phyloP scores from a whole-genome alignment of 1,140 invertebrate genomes.

The Cydia pomonella region DNA sequence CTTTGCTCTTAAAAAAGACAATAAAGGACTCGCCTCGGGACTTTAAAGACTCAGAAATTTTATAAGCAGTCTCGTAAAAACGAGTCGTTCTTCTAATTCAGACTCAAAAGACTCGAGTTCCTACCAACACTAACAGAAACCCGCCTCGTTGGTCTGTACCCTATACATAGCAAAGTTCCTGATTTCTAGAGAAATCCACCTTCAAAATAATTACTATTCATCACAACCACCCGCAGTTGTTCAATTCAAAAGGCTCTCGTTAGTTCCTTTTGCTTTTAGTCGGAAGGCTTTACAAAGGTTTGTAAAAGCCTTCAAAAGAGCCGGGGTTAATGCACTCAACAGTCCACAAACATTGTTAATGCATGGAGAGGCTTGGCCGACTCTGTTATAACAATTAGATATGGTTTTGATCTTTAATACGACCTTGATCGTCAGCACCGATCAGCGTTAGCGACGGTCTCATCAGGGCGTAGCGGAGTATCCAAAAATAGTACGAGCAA shows the following conservation, averaged over 20 bases:
- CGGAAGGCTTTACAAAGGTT: not conserved
- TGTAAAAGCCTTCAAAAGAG: not conserved
- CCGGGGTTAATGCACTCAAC: not conserved
- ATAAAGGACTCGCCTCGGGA: too few relatives aligned
- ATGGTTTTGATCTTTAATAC: too few relatives aligned
- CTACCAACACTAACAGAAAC: too few relatives aligned
- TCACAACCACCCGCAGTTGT: not conserved
- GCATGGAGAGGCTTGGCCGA: not conserved
- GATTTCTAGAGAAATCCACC: not conserved
- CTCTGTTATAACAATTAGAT: not conserved
- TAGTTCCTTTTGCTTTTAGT: not conserved
- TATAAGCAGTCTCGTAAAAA: too few relatives aligned
- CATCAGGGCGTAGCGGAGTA: too few relatives aligned
- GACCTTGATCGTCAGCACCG: too few relatives aligned
- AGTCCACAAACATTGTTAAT: constrained; percentile 9
- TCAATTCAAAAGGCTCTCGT: not conserved
- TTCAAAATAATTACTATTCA: constrained; percentile 15
- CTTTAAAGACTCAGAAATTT: too few relatives aligned
- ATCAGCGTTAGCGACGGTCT: too few relatives aligned
- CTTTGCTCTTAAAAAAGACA: too few relatives aligned
- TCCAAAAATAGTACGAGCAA: too few relatives aligned
- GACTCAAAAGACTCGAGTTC: too few relatives aligned
- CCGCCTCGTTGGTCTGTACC: not conserved
- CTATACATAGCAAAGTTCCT: not conserved
- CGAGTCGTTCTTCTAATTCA: too few relatives aligned